phyloP scores from a whole-genome alignment of 2,113 vertebrate species.

The Tinamus guttatus region DNA sequence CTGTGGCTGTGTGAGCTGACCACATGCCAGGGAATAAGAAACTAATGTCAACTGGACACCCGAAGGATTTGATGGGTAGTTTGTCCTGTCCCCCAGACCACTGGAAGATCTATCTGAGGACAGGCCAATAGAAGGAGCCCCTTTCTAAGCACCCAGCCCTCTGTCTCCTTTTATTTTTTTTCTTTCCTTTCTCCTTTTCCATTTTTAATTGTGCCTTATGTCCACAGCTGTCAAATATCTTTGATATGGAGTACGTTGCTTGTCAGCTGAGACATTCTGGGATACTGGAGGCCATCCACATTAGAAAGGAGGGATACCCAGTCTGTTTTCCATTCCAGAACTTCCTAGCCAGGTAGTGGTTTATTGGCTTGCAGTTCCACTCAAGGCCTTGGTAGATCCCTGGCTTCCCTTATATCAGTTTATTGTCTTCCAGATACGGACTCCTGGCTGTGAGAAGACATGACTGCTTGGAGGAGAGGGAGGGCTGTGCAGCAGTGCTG shows the following conservation, averaged over 20 bases:
- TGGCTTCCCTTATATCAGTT: neutral
- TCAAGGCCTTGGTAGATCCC: neutral
- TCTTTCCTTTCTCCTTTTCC: neutral
- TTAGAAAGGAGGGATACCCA: slow-evolving; percentile 86
- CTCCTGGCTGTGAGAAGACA: slow-evolving; percentile 65
- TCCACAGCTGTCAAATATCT: slow-evolving; percentile 84
- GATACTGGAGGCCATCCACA: slow-evolving; percentile 84
- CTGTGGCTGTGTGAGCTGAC: neutral
- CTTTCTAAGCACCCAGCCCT: neutral
- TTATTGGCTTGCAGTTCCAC: neutral
- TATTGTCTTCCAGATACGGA: slow-evolving; percentile 77
- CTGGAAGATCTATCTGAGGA: neutral
- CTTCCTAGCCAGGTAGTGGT: slow-evolving; percentile 85
- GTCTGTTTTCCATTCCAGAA: slow-evolving; percentile 79
- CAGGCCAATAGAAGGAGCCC: neutral
- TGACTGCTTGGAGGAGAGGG: slow-evolving; percentile 65
- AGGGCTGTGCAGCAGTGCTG: slow-evolving; percentile 78
- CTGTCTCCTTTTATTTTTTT: neutral
- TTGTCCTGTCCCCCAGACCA: neutral
- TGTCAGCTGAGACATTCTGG: slow-evolving; percentile 87
- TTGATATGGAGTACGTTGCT: slow-evolving; percentile 87
- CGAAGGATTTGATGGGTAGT: neutral
- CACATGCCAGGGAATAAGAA: neutral
- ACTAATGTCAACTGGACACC: neutral
- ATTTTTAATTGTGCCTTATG: neutral